A percentile compares a stretch with the other conserved stretches of the same genome.
These are phyloP conservation scores for Ptiloglossa arizonensis DNA, from an alignment of 1,140 invertebrate genomes.

Conservation along the genomic window DNA sequence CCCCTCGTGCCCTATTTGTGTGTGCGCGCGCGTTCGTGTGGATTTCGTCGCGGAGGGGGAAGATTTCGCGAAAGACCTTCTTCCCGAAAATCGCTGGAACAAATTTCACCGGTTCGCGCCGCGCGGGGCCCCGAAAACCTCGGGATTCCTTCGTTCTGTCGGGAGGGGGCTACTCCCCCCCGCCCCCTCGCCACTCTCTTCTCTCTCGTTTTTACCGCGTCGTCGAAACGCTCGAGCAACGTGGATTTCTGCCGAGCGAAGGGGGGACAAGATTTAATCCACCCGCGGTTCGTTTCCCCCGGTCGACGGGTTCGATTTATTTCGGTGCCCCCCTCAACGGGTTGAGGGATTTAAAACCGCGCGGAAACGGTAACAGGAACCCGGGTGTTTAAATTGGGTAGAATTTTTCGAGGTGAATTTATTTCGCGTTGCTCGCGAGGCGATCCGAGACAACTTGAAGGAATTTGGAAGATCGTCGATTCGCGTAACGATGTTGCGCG, in stretches of 20 bases:
- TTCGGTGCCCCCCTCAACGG: background rate
- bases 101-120: conserved; percentile 1
- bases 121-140: too few relatives aligned
- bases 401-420: too few relatives aligned
- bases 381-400: background rate
- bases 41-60: conserved; percentile 15
- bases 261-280: conserved; percentile 16
- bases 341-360: background rate
- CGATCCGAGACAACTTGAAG: too few relatives aligned
- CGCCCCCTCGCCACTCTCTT: background rate
- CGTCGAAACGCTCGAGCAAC: background rate
- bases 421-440: too few relatives aligned
- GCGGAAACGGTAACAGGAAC: background rate
- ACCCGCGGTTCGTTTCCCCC: conserved; percentile 13
- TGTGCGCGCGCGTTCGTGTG: background rate
- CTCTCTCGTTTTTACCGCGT: background rate
- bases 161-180: too few relatives aligned
- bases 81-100: conserved; percentile 31
- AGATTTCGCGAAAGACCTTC: conserved; percentile 18
- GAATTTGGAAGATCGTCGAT: too few relatives aligned
- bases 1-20: background rate
- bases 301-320: conserved; percentile 3
- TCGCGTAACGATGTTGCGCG: too few relatives aligned
- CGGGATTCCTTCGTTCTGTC: background rate
- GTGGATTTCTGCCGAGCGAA: conserved; percentile 15